Conservation (phyloP, 2,888 invertebrate genomes). For the Taphrorychus bicolor region DNA sequence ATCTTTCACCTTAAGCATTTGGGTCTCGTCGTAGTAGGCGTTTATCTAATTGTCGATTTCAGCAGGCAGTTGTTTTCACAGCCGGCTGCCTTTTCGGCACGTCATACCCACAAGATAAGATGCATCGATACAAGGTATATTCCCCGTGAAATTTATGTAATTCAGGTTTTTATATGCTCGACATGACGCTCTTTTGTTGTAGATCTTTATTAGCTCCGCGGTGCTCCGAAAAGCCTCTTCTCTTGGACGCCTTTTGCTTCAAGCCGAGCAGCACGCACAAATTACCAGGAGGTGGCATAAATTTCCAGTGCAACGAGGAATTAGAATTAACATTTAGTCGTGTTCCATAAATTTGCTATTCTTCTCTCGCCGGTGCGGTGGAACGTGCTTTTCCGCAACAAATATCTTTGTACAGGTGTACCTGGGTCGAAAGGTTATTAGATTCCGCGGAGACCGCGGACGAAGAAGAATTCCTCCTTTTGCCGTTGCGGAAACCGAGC, state of each 20-base stretch:
- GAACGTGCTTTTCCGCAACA: slow-evolving; percentile 41
- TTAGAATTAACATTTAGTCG: slow-evolving; percentile 6
- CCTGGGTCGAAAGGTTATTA: slow-evolving; percentile 39
- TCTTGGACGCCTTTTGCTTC: no score
- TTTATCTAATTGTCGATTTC: slow-evolving; percentile 43
- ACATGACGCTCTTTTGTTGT: slow-evolving; percentile 16
- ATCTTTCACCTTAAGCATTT: slow-evolving; percentile 39
- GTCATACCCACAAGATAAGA: slow-evolving; percentile 31
- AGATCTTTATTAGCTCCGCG: slow-evolving; percentile 35
- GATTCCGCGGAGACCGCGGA: slow-evolving; percentile 27
- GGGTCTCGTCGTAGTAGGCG: slow-evolving; percentile 41
- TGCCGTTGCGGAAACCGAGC: slow-evolving; percentile 13
- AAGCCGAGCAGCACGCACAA: not conserved
- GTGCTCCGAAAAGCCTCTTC: no score
- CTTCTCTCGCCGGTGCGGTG: slow-evolving; percentile 25
- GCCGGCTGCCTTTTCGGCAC: slow-evolving; percentile 42
- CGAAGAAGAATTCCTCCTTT: slow-evolving; percentile 16
- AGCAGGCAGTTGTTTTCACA: slow-evolving; percentile 39
- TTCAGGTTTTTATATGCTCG: slow-evolving; percentile 33
- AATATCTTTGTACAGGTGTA: slow-evolving; percentile 42
- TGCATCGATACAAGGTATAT: slow-evolving; percentile 24
- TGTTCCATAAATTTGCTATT: slow-evolving; percentile 34
- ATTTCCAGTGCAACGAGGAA: not conserved
- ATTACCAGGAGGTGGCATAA: not conserved
- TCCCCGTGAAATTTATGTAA: slow-evolving; percentile 33